Evolutionary conservation across 2,888 invertebrate genomes (phyloP).

Genomic region (Nycteola revayana): DNA sequence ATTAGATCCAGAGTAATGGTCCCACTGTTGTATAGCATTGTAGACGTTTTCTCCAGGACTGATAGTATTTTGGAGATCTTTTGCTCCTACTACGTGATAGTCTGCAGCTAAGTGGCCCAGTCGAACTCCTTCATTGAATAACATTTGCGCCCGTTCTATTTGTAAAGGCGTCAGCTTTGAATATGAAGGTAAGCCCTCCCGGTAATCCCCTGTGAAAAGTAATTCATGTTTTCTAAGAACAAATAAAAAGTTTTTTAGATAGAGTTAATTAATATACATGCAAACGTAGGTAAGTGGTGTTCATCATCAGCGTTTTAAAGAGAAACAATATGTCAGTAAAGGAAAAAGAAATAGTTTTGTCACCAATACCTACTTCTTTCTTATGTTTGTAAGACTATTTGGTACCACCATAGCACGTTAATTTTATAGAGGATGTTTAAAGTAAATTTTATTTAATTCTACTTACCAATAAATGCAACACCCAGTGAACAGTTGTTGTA

Average conservation of each 20-base stretch:
- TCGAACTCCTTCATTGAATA: conserved; percentile 51
- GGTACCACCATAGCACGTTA: too few species aligned
- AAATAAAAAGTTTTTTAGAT: too few species aligned
- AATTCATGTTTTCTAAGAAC: too few species aligned
- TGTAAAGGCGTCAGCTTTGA: conserved; percentile 49
- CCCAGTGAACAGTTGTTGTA: conserved; percentile 64
- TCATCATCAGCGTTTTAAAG: too few species aligned
- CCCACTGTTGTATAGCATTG: conserved; percentile 44
- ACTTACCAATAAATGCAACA: conserved; percentile 63
- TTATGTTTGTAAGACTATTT: too few species aligned
- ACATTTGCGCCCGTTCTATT: conserved; percentile 40
- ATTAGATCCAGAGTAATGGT: conserved; percentile 48
- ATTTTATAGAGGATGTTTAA: too few species aligned
- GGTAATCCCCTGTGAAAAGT: conserved; percentile 58
- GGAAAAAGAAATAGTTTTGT: neutral
- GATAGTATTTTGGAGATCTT: conserved; percentile 41
- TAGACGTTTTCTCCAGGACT: conserved; percentile 63
- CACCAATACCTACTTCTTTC: too few species aligned
- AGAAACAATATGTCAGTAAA: too few species aligned
- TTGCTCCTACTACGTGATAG: conserved; percentile 54
- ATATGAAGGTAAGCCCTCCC: conserved; percentile 43
- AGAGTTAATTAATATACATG: too few species aligned
- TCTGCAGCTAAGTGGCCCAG: conserved; percentile 47
- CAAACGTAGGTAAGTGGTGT: too few species aligned
- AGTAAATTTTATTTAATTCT: too few species aligned